Evolutionary conservation across 2,113 vertebrate genomes (phyloP), one percentile per base, ranked within the genome.

Genomic region (Acrocephalus kingi): DNA sequence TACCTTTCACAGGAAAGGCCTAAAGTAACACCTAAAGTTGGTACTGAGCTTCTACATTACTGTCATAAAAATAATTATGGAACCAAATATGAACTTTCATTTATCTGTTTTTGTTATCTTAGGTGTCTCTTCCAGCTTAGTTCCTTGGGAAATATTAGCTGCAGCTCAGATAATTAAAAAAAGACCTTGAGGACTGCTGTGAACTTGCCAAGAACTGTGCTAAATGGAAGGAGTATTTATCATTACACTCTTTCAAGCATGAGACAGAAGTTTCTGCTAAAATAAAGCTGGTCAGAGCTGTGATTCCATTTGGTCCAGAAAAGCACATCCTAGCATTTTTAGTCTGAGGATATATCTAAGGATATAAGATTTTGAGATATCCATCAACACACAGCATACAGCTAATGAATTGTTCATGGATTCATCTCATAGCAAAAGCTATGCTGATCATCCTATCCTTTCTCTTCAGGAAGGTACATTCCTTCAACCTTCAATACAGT

Each of bases 141-240:
- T 66, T 92, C 25, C 67, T 61, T 49, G 45, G 51, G 62, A 92
- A 80, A 93, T 55, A 48, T 63, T 81, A 87, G 43, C 48, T 78
- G 59, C 30, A 86, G 43, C 59, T 93, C 56, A 78, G 49, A 68
- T 79, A 91, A 94, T 87, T 93, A 84, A 91, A 72, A 87, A 54
- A 33, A 73, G n/a, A 81, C 67, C 45, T 90, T 79, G 67, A 94
- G 22, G 71, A 83, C 25, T 83, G 30, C 86, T 87, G 48, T 92
- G 87, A 85, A 87, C 27, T 94, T 84, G 92, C 56, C 77, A 95
- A 94, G 56, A 92, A 45, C 84, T 61, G 74, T 85, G 63, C 55
- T 91, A 87, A 90, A 82, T 4, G 18, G 69, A 90, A 95, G 25
- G 49, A 75, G 13, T 67, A 83, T 87, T 77, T 78, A 84, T 73